Base-by-base conservation (phyloP, 2,888 invertebrate species). In the Thymelicus sylvestris region DNA sequence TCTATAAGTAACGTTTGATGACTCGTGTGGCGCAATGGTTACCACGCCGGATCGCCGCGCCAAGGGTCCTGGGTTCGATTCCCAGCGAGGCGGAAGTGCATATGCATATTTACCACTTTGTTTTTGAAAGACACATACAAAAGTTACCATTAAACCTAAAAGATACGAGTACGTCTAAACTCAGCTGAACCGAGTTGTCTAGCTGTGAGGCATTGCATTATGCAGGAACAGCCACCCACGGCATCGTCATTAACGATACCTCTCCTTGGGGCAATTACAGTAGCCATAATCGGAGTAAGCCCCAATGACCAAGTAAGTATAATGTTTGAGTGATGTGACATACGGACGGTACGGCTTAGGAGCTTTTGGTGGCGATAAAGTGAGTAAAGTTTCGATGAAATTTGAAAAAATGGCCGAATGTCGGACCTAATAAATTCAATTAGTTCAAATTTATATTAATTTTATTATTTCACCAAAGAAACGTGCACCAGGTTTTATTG, bases 171-270 rank as follows among this genome's bases (percentile, higher is more conserved):
- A 57, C 7, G 5, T 55, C 7, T 55, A 57, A 57, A 38, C 31
- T 57, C 13, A 38, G 13, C 13, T 6, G 5, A 57, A 12, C 13
- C 12, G 13, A 57, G 38, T 13, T 57, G 57, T 38, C 57, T 57
- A 57, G 31, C 81, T 76, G 67, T 71, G 60, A 62, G 77, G 81
- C 79, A 62, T 81, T 82, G 81, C 83, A 83, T 84, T 82, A 83
- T 83, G 81, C 81, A 83, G 77, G 75, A 78, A 71, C 73, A 75
- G 62, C 72, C 74, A 72, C 74, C 81, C 82, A 84, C 85, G 82
- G 85, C 83, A 87, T 86, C 87, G 83, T 84, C 86, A 85, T 87
- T 80, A 67, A 66, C 41, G 60, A 60, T 82, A 82, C 80, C 82
- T 79, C 79, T 80, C 81, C 76, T 78, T 75, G 75, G 77, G 75